Evolutionary conservation across 2,797 vertebrate genomes (phyloP).

Genomic region (Odontamblyopus rebecca): DNA sequence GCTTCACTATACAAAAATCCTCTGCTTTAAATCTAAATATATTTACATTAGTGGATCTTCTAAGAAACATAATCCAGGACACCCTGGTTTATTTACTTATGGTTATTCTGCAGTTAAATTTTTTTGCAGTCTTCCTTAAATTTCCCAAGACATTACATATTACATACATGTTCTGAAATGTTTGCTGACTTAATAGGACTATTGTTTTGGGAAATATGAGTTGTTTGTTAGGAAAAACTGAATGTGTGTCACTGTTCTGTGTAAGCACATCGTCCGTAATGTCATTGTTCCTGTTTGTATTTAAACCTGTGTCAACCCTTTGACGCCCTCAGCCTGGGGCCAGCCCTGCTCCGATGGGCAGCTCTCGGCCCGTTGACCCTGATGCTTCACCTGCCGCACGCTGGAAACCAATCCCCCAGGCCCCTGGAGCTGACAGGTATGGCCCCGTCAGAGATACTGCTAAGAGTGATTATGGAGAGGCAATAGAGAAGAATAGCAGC

Average conservation of each 20-base stretch:
- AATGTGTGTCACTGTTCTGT: neutral
- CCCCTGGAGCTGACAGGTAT: neutral
- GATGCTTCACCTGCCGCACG: slow-evolving; percentile 13
- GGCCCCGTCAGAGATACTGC: neutral
- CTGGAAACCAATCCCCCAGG: neutral
- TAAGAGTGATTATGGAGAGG: neutral
- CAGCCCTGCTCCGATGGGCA: slow-evolving; percentile 54
- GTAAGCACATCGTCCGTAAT: neutral
- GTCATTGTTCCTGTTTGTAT: neutral
- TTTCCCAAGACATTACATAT: too few species aligned
- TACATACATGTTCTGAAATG: too few species aligned
- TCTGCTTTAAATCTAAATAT: too few species aligned
- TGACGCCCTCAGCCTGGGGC: slow-evolving; percentile 69
- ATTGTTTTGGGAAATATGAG: too few species aligned
- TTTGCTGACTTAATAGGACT: too few species aligned
- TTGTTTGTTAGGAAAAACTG: neutral
- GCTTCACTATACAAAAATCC: too few species aligned
- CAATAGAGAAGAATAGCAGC: neutral
- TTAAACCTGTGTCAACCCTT: slow-evolving; percentile 6
- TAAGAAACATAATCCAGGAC: too few species aligned
- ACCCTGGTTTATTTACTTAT: too few species aligned
- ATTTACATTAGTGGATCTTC: too few species aligned
- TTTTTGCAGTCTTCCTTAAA: too few species aligned
- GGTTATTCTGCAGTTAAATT: too few species aligned
- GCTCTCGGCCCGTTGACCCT: slow-evolving; percentile 50